A percentile compares a stretch with the other conserved stretches of the same genome.
Conservation (phyloP, 37 sponge, comb jelly and placozoan genomes). For the Spongilla lacustris region DNA sequence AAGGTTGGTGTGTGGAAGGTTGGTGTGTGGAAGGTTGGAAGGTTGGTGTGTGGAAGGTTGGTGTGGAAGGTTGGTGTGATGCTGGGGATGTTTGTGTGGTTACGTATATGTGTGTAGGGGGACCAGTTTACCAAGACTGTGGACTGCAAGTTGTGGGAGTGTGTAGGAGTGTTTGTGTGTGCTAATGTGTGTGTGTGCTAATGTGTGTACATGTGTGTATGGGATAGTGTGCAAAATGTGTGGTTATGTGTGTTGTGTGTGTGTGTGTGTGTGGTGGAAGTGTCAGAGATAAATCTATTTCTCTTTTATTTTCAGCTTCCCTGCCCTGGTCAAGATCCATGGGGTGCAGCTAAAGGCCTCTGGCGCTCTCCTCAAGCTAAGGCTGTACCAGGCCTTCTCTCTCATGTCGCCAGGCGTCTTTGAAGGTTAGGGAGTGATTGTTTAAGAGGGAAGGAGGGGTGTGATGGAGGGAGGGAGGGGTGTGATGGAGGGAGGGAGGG, state of each 20-base stretch:
- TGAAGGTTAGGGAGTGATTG: conserved; percentile 62
- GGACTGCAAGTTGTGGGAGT: no score
- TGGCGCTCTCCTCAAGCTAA: conserved; percentile 78
- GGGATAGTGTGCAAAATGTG: no score
- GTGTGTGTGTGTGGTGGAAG: neutral
- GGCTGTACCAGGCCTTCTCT: conserved; percentile 77
- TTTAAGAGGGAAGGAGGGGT: conserved; percentile 15
- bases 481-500: conserved; percentile 29
- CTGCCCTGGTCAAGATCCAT: conserved; percentile 60
- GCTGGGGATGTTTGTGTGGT: neutral
- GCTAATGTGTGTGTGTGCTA: neutral
- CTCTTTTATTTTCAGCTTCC: conserved; percentile 21
- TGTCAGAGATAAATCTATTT: neutral
- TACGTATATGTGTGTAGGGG: conserved; percentile 11
- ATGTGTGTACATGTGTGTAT: no score
- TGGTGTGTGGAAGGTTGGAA: no score
- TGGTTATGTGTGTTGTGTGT: neutral
- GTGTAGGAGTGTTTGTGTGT: no score
- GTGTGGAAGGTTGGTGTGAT: no score
- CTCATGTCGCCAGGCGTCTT: conserved; percentile 56
- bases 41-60: no score
- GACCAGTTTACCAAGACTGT: no score
- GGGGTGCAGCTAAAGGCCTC: conserved; percentile 84
- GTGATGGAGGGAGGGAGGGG: conserved; percentile 36
- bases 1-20: no score